Base-by-base conservation (phyloP, 2,113 vertebrate species). In the Odocoileus hemionus region DNA sequence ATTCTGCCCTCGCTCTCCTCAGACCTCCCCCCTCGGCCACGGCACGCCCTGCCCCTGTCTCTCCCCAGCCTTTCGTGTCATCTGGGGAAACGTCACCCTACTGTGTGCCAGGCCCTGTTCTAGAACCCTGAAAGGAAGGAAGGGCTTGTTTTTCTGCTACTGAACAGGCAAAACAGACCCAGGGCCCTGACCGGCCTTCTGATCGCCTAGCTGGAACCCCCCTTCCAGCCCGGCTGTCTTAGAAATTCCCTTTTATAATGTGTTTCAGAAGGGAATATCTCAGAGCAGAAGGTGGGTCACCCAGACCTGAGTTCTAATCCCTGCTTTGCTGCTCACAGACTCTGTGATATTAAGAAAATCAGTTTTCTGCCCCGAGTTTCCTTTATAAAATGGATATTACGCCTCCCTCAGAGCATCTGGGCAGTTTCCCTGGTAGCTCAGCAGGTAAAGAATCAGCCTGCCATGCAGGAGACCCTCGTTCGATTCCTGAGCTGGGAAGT, bases 1-100 rank as follows among this genome's bases (percentile, higher is more conserved):
- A 96, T 93, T 97, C 98, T 98, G 97, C 95, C 98, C 97, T 98
- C 97, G 98, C 98, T 98, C 98, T 98, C 97, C 97, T 97, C 97
- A 97, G 96, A 97, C 97, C 97, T 91, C 95, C 96, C 96, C 96
- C 92, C 96, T 97, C 39, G n/a, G 92, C 93, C 97, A 93, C 16
- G 21, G 97, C n/a, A 17, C 39, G 91, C 80, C 95, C 95, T 91
- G 90, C 64, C 45, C 10, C 0, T n/a, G 85, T n/a, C 55, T 54
- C 16, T 82, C 74, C 91, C 91, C 19, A 64, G 92, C 54, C 67
- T 6, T 0, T 95, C 82, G 2, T 2, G 60, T n/a, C 13, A 1
- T 43, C 45, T n/a, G 4, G 2, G 23, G 54, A 6, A 13, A 36
- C 0, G 0, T 7, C 1, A 3, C 74, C 83, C 33, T 47, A 8